These are phyloP conservation scores for Galerucella calmariensis DNA, from an alignment of 2,888 invertebrate genomes.

Conservation along the genomic window DNA sequence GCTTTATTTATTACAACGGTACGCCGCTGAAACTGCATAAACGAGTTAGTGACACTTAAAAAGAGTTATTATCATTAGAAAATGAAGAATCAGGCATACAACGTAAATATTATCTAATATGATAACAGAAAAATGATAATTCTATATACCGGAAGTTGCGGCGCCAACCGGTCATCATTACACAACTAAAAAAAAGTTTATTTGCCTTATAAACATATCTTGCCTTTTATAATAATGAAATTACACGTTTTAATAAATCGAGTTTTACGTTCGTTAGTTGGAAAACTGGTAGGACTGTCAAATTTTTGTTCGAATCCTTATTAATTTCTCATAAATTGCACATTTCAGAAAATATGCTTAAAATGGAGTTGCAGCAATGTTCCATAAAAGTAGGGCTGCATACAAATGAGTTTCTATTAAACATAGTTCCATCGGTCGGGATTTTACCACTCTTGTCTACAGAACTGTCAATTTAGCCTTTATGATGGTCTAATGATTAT, in stretches of 20 bases:
- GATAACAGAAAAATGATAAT: conserved; percentile 39
- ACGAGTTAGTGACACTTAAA: conserved; percentile 8
- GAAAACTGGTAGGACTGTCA: no score
- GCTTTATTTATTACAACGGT: neutral
- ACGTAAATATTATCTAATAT: conserved; percentile 43
- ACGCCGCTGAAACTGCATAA: neutral
- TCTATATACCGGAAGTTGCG: conserved; percentile 42
- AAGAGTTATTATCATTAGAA: conserved; percentile 11
- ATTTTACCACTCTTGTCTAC: no score
- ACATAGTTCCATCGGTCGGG: no score
- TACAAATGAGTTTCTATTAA: no score
- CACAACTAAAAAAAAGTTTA: conserved; percentile 1
- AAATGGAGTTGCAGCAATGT: no score
- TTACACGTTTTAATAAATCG: neutral
- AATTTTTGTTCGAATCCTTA: no score
- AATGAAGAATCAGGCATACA: conserved; percentile 22
- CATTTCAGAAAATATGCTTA: no score
- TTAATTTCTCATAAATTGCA: no score
- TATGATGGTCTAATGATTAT: no score
- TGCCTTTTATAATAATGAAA: neutral
- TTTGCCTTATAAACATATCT: neutral
- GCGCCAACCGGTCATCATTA: conserved; percentile 36
- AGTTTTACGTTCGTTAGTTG: neutral
- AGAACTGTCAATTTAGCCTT: no score
- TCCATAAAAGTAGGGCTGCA: no score